Evolutionary conservation across 2,888 invertebrate species (phyloP).

Genomic region (Drosophila helvetica): DNA sequence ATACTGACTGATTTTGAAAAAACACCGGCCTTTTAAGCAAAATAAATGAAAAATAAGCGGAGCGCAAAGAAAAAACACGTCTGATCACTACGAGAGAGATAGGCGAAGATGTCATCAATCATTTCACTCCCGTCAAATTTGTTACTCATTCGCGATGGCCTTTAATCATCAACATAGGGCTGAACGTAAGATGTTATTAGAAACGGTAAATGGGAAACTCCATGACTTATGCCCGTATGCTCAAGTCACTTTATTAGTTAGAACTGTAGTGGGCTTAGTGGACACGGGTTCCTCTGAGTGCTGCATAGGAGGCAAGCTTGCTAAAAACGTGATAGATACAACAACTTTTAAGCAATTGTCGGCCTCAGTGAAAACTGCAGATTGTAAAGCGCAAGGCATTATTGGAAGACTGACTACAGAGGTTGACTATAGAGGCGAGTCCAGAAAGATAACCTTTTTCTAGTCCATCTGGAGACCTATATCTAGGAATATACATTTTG

Average conservation of each 20-base stretch:
- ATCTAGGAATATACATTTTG: no score
- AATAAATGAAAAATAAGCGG: no score
- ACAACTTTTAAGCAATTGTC: not conserved
- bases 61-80: no score
- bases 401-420: not conserved
- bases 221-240: not conserved
- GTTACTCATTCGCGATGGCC: not conserved
- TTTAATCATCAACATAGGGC: not conserved
- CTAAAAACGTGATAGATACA: not conserved
- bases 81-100: no score
- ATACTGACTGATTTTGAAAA: no score
- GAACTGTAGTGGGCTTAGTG: not conserved
- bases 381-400: not conserved
- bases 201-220: no score
- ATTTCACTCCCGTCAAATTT: no score
- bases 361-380: not conserved
- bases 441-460: no score
- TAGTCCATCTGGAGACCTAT: no score
- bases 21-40: no score
- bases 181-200: not conserved
- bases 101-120: no score
- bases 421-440: no score
- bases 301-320: not conserved
- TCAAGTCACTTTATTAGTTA: not conserved
- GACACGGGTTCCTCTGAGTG: not conserved